Percentiles rank a stretch among this genome's conserved stretches.
These are phyloP conservation scores for Brienomyrus brachyistius DNA, from an alignment of 2,113 vertebrate species.

Conservation along the genomic window DNA sequence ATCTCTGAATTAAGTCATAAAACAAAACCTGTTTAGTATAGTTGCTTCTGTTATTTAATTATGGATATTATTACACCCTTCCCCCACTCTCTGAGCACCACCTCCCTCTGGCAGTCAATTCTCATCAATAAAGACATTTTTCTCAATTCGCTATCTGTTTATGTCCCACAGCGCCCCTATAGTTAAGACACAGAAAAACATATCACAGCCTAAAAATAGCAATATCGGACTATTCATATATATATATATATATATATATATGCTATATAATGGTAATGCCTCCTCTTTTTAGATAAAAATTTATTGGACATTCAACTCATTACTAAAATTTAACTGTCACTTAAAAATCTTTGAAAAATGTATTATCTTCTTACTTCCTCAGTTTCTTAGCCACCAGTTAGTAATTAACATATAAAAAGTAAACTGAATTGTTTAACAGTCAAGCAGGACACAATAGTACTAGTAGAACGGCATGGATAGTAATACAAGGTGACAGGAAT, in stretches of 20 bases:
- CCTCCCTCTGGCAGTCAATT: background rate
- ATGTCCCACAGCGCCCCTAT: background rate
- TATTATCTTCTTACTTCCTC: too few species aligned
- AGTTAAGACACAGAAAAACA: background rate
- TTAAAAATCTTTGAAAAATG: background rate
- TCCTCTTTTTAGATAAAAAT: background rate
- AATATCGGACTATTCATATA: background rate
- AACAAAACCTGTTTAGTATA: background rate
- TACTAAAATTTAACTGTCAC: background rate
- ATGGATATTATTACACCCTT: background rate
- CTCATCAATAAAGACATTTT: conserved; percentile 7
- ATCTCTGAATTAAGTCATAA: background rate
- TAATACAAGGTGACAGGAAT: background rate
- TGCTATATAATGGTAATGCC: background rate
- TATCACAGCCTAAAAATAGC: background rate
- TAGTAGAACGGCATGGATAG: background rate
- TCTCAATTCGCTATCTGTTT: background rate
- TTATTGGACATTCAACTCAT: background rate
- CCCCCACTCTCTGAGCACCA: background rate
- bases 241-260: too few species aligned
- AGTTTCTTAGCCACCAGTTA: background rate
- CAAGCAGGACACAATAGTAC: background rate
- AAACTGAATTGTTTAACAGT: background rate
- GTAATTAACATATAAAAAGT: background rate
- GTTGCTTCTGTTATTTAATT: background rate